Evolutionary conservation across 2,113 vertebrate species (phyloP).

Genomic region (Rhinogobius similis): DNA sequence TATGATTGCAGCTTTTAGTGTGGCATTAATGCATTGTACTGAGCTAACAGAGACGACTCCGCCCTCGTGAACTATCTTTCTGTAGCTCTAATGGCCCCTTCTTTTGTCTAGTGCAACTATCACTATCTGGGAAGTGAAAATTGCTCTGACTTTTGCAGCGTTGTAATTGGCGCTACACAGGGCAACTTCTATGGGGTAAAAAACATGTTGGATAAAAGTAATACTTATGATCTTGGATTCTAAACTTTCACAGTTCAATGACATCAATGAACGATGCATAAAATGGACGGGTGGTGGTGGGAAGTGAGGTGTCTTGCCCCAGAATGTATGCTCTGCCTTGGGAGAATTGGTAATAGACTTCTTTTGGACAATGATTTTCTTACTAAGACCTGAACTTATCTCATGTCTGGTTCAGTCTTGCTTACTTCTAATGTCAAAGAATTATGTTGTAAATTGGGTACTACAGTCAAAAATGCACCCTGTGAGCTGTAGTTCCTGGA

Average conservation of each 20-base stretch:
- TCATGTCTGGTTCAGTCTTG: no score
- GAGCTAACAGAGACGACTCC: constrained; percentile 52
- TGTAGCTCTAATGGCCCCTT: constrained; percentile 73
- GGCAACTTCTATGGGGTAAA: constrained; percentile 12
- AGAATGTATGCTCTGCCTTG: no score
- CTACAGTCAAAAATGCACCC: no score
- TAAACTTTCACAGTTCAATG: not conserved
- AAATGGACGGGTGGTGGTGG: no score
- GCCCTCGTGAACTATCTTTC: constrained; percentile 63
- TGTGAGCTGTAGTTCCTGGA: no score
- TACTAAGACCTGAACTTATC: no score
- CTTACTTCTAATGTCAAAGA: no score
- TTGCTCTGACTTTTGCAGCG: constrained; percentile 58
- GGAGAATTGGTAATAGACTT: no score
- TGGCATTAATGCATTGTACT: constrained; percentile 89
- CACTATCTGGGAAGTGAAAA: constrained; percentile 63
- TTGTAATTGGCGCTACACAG: constrained; percentile 27
- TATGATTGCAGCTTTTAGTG: constrained; percentile 93
- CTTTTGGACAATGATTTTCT: no score
- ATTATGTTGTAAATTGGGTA: no score
- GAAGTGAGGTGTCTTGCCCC: no score
- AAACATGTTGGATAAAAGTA: constrained; percentile 16
- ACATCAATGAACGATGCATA: no score
- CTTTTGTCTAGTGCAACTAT: constrained; percentile 62
- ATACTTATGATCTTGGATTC: not conserved